Percentiles rank a stretch among this genome's conserved stretches.
phyloP scores from a whole-genome alignment of 2,113 vertebrate species.

The Malurus alboscapulatus region DNA sequence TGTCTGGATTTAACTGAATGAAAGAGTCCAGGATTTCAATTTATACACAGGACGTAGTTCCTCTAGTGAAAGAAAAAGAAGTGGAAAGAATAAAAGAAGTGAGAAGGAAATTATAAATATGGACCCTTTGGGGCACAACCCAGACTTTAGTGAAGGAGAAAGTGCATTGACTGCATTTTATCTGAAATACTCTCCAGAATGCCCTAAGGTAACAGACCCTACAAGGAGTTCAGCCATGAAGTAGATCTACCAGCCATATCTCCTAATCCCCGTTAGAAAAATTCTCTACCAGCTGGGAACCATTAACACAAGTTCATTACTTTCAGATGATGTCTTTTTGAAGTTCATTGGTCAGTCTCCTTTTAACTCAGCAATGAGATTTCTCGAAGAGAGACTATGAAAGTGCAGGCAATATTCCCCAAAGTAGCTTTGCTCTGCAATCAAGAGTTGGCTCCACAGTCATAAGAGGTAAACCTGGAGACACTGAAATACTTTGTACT shows the following conservation, averaged over 20 bases:
- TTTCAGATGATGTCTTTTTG: neutral
- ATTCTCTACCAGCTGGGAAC: neutral
- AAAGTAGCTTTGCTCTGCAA: neutral
- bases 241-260: neutral
- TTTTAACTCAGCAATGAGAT: neutral
- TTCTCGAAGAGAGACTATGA: neutral
- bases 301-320: neutral
- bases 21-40: neutral
- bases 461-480: neutral
- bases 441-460: neutral
- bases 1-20: neutral
- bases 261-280: neutral
- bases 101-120: neutral
- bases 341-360: neutral
- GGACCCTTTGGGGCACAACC: neutral
- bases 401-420: neutral
- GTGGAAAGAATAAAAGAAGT: neutral
- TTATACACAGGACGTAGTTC: neutral
- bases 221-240: neutral
- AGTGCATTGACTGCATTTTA: neutral
- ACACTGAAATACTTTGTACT: neutral
- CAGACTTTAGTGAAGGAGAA: neutral
- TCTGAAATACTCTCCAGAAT: neutral
- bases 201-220: neutral
- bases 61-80: neutral